Percentiles rank a stretch among this genome's conserved stretches.
Conservation (phyloP, 2,113 vertebrate species). For the Mungos mungo region DNA sequence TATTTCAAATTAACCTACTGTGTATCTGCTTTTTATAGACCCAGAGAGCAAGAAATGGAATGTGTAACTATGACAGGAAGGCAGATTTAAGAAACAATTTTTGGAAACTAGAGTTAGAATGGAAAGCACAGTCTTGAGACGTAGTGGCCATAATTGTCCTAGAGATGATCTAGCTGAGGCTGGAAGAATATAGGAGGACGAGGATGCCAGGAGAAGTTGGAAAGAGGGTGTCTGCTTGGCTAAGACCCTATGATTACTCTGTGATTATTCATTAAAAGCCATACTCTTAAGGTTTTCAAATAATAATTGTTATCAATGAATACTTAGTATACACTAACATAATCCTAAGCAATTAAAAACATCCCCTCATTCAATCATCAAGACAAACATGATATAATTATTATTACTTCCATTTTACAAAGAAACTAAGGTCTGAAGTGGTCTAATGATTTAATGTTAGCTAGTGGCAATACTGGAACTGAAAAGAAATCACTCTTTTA, state of each 20-base stretch:
- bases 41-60: background rate
- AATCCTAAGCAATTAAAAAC: slow-evolving; percentile 1
- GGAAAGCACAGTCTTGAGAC: background rate
- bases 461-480: background rate
- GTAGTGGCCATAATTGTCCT: background rate
- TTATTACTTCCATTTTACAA: background rate
- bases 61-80: background rate
- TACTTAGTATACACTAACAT: background rate
- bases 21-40: background rate
- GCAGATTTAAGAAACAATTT: background rate
- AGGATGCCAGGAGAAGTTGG: no score
- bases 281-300: background rate
- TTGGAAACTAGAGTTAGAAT: background rate
- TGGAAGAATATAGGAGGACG: background rate
- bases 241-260: background rate
- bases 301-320: background rate
- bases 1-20: background rate
- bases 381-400: background rate
- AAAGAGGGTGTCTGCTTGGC: background rate
- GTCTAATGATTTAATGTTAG: background rate
- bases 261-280: background rate
- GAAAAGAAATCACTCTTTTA: background rate
- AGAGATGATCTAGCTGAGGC: background rate
- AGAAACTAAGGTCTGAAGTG: background rate
- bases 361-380: background rate